A percentile compares a stretch with the other conserved stretches of the same genome.
Evolutionary conservation across 1,140 invertebrate species (phyloP).

Genomic region (Nephila pilipes): DNA sequence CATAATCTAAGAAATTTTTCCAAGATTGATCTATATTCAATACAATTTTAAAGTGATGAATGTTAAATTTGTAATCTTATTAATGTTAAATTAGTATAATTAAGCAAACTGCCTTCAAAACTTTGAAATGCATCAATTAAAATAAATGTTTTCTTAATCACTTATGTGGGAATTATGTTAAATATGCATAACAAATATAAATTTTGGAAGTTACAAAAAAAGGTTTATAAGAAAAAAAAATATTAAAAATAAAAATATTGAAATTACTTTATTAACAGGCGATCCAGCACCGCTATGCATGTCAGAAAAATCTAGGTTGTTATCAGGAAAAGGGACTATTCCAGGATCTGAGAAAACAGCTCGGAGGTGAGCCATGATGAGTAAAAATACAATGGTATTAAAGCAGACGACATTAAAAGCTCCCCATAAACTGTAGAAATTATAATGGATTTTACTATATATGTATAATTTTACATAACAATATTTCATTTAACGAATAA

Average conservation of each 20-base stretch:
- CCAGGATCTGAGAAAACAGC: conserved; percentile 95
- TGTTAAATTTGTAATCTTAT: too few relatives aligned
- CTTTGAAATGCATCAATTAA: too few relatives aligned
- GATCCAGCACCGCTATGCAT: conserved; percentile 84
- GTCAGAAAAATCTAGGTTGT: conserved; percentile 92
- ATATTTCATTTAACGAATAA: too few relatives aligned
- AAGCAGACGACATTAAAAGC: conserved; percentile 90
- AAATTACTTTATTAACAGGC: conserved; percentile 68
- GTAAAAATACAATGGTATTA: conserved; percentile 89
- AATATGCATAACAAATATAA: too few relatives aligned
- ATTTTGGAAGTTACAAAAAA: not conserved
- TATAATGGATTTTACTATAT: not conserved
- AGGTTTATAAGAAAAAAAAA: not conserved
- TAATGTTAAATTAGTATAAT: too few relatives aligned
- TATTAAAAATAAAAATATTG: not conserved
- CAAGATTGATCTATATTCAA: too few relatives aligned
- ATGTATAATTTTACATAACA: too few relatives aligned
- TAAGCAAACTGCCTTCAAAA: too few relatives aligned
- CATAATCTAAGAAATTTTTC: too few relatives aligned
- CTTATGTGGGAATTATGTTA: too few relatives aligned
- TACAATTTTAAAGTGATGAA: too few relatives aligned
- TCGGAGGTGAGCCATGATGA: conserved; percentile 89
- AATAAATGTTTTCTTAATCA: too few relatives aligned
- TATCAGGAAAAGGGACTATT: conserved; percentile 90
- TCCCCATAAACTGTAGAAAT: conserved; percentile 88